Percentiles rank a stretch among this genome's conserved stretches.
Evolutionary conservation across 2,797 vertebrate species (phyloP).

Genomic region (Echeneis naucrates): DNA sequence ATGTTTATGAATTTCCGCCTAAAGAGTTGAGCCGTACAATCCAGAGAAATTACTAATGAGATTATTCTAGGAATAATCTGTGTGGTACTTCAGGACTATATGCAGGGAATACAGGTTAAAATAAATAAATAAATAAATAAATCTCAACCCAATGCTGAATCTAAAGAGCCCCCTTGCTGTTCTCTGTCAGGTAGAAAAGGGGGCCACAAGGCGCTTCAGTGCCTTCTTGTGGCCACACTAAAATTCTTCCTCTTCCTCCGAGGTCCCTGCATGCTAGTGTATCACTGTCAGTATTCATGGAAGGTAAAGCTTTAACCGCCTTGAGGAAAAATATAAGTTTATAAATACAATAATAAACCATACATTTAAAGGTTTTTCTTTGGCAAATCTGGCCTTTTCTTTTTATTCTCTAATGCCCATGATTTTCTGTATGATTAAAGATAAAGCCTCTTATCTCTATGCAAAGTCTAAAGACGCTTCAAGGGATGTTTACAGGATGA

Average conservation of each 20-base stretch:
- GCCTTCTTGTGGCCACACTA: constrained; percentile 76
- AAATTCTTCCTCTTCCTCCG: constrained; percentile 17
- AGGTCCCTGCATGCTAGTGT: neutral
- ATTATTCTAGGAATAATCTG: constrained; percentile 2
- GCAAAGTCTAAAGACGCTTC: constrained; percentile 25
- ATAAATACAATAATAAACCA: too few species aligned
- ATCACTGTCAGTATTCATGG: constrained; percentile 1
- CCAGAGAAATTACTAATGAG: neutral
- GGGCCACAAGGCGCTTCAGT: constrained; percentile 66
- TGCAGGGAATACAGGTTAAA: neutral
- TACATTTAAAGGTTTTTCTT: constrained; percentile 8
- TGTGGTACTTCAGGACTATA: neutral
- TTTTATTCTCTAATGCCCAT: neutral
- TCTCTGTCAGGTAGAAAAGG: constrained; percentile 7
- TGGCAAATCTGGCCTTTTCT: neutral
- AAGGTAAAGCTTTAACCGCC: constrained; percentile 3
- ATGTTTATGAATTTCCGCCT: constrained; percentile 12
- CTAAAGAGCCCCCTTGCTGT: constrained; percentile 2
- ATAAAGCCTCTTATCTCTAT: constrained; percentile 42
- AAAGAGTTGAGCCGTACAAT: constrained; percentile 13
- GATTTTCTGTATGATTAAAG: constrained; percentile 28
- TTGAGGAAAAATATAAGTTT: constrained; percentile 3
- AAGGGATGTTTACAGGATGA: constrained; percentile 42
- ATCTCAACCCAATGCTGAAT: neutral
- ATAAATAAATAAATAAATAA: neutral